phyloP scores from a whole-genome alignment of 2,797 vertebrate genomes.

The Eulemur coronatus region DNA sequence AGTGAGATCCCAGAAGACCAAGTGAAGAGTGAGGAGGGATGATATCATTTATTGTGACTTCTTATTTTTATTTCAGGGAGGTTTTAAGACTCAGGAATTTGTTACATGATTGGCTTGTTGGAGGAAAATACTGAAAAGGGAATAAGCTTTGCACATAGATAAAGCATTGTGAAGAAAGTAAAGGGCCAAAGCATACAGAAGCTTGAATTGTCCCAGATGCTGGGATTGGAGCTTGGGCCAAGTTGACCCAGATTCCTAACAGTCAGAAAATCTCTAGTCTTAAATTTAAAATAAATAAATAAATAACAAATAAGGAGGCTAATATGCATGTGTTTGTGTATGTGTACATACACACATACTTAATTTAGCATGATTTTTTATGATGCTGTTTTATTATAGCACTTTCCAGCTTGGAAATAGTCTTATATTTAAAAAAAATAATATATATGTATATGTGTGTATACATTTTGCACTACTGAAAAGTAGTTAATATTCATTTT shows the following conservation, averaged over 20 bases:
- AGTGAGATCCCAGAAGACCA: too few relatives aligned
- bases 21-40: neutral
- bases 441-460: too few relatives aligned
- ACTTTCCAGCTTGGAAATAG: neutral
- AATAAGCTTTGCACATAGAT: neutral
- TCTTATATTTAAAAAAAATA: neutral
- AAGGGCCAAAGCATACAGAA: neutral
- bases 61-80: neutral
- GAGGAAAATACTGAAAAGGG: neutral
- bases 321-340: neutral
- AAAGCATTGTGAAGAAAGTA: neutral
- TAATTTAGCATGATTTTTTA: neutral
- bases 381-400: neutral
- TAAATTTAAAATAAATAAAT: neutral
- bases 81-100: neutral
- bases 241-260: neutral
- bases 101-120: constrained; percentile 4
- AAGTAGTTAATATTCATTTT: neutral
- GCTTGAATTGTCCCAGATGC: neutral
- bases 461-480: neutral
- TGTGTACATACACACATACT: neutral
- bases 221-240: neutral
- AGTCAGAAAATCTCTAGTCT: neutral
- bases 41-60: neutral
- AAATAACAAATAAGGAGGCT: neutral